Evolutionary conservation across 2,888 invertebrate genomes (phyloP), one percentile per base, ranked within the genome.

Genomic region (Diachrysia chrysitis): DNA sequence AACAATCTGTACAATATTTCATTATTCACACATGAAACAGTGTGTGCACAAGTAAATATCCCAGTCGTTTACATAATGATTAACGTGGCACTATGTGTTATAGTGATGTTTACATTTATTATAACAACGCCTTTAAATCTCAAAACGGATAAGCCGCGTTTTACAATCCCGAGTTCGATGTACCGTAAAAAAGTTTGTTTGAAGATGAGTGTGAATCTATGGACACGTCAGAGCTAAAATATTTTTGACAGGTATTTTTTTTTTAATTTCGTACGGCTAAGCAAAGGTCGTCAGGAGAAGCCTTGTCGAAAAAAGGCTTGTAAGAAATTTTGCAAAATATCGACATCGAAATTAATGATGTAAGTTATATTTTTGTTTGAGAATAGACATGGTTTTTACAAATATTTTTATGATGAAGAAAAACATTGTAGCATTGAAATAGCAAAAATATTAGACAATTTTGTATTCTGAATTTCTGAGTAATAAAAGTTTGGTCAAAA

Each of bases 81-180:
- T 73, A 75, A 73, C 74, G 74, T 73, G 58, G 51, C 53, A 78
- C 53, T 64, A 61, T 32, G 73, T 68, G 61, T 68, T 69, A 74
- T 78, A 78, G 48, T 78, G 17, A 25, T 75, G 75, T 78, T 73
- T 73, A 78, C 69, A 62, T 68, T 61, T 78, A 42, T 78, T 78
- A 63, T 75, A 61, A 78, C 63, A 73, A 69, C 64, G 63, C 61
- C 61, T 58, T 63, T 78, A 78, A 73, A 78, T 69, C 69, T 73
- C 42, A 19, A 37, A 48, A 59, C 46, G 74, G 63, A 63, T 74
- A 73, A 77, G 58, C 63, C 54, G 21, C 16, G 21, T 56, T 21
- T 59, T 48, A 48, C 35, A 53, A 46, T n/a, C 58, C 42, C 19
- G 69, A 51, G 74, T 67, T 74, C 78, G 61, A 58, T 58, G 78